Evolutionary conservation across 2,113 vertebrate genomes (phyloP).

Genomic region (Etheostoma cragini): DNA sequence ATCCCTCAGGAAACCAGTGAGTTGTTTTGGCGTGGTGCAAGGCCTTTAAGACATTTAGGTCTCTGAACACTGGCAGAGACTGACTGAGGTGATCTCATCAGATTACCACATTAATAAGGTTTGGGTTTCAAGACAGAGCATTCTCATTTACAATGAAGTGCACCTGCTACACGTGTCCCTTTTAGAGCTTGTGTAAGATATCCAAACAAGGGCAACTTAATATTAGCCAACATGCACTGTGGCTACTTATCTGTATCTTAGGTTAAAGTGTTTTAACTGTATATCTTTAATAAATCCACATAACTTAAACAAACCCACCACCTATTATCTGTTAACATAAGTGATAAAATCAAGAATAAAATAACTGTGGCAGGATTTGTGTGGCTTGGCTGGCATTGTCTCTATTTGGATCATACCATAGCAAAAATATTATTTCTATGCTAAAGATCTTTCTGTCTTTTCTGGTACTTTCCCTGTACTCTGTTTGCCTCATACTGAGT

Average conservation of each 20-base stretch:
- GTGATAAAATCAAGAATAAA: not conserved
- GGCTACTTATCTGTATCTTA: not conserved
- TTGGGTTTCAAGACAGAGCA: slow-evolving; percentile 55
- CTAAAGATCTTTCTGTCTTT: not conserved
- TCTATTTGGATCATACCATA: not conserved
- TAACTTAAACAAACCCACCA: not conserved
- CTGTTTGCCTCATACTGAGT: slow-evolving; percentile 7
- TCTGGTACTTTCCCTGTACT: not conserved
- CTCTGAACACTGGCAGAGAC: slow-evolving; percentile 51
- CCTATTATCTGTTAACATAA: not conserved
- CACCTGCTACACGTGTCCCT: slow-evolving; percentile 60
- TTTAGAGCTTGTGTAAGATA: slow-evolving; percentile 16
- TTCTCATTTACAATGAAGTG: slow-evolving; percentile 57
- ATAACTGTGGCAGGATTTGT: not conserved
- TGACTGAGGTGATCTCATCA: slow-evolving; percentile 66
- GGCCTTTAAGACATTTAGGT: slow-evolving; percentile 69
- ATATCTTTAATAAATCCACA: not conserved
- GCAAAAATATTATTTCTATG: not conserved
- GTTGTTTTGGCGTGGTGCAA: slow-evolving; percentile 61
- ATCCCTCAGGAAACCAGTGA: slow-evolving; percentile 56
- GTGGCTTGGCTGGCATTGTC: not conserved
- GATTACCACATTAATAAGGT: slow-evolving; percentile 69
- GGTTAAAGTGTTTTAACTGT: not conserved
- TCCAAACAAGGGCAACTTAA: slow-evolving; percentile 35
- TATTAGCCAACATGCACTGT: slow-evolving; percentile 1